A percentile compares a stretch with the other conserved stretches of the same genome.
phyloP scores from a whole-genome alignment of 53 echinoderm and acorn worm genomes.

The Hippasteria phrygiana region DNA sequence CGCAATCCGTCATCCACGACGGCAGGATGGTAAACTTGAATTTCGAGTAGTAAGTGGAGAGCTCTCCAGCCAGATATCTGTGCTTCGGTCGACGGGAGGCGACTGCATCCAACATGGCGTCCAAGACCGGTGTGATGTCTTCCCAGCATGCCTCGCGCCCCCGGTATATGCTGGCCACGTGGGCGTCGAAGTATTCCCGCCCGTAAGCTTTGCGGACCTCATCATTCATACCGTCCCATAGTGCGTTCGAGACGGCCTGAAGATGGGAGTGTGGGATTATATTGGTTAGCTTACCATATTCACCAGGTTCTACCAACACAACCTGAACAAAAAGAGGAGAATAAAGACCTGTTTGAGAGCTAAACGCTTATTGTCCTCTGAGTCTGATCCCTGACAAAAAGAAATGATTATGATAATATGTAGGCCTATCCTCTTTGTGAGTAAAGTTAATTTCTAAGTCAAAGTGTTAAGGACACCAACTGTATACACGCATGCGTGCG shows the following conservation, averaged over 20 bases:
- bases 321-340: slow-evolving; percentile 33
- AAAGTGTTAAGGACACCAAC: too few relatives aligned
- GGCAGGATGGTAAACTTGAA: slow-evolving; percentile 46
- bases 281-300: slow-evolving; percentile 62
- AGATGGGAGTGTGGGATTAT: slow-evolving; percentile 35
- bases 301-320: slow-evolving; percentile 65
- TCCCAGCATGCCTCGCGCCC: slow-evolving; percentile 54
- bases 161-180: neutral
- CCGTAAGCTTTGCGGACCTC: slow-evolving; percentile 60
- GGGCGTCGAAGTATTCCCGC: slow-evolving; percentile 59
- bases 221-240: slow-evolving; percentile 55
- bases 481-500: too few relatives aligned
- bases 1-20: slow-evolving; percentile 64
- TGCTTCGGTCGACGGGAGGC: slow-evolving; percentile 53
- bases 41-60: slow-evolving; percentile 24
- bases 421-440: too few relatives aligned
- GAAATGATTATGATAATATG: too few relatives aligned
- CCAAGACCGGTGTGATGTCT: slow-evolving; percentile 59
- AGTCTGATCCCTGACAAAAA: too few relatives aligned
- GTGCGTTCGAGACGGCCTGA: neutral
- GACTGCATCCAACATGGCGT: slow-evolving; percentile 71
- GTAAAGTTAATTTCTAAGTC: too few relatives aligned
- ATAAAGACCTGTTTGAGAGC: too few relatives aligned
- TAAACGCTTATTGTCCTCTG: too few relatives aligned
- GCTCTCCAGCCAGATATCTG: slow-evolving; percentile 68